Conservation (phyloP, 2,113 vertebrate genomes). For the Heterotis niloticus region DNA sequence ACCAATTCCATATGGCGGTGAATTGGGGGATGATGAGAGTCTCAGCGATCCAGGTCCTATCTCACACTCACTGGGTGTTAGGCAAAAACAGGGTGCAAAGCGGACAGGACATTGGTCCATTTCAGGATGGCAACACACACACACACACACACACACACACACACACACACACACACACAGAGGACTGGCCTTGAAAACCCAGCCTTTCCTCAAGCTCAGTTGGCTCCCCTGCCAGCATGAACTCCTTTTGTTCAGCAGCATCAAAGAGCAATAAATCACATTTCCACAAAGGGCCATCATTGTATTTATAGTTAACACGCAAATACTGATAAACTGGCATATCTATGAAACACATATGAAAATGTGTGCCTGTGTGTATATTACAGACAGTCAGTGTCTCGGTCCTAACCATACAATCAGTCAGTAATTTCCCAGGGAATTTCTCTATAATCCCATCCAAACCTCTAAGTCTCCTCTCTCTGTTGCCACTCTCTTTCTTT, state of each 20-base stretch:
- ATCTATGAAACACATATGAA: slow-evolving; percentile 3
- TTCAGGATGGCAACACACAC: no score
- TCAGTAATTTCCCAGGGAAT: slow-evolving; percentile 60
- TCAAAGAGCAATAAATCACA: neutral
- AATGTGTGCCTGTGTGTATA: slow-evolving; percentile 23
- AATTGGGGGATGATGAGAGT: no score
- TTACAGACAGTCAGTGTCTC: slow-evolving; percentile 47
- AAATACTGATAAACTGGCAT: neutral
- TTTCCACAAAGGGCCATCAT: neutral
- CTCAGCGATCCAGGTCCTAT: no score
- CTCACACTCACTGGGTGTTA: no score
- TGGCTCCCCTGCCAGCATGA: neutral
- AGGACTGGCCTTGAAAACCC: slow-evolving; percentile 15
- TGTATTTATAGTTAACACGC: neutral
- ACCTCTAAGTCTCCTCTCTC: slow-evolving; percentile 45
- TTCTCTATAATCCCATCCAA: slow-evolving; percentile 55
- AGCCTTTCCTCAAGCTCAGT: neutral
- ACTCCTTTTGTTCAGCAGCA: neutral
- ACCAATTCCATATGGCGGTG: no score
- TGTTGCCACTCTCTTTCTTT: slow-evolving; percentile 26
- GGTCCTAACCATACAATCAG: slow-evolving; percentile 53
- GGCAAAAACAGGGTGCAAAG: no score
- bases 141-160: no score
- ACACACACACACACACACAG: no score
- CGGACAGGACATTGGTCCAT: no score